Conservation (phyloP, 2,888 invertebrate species). For the Ametastegia equiseti region DNA sequence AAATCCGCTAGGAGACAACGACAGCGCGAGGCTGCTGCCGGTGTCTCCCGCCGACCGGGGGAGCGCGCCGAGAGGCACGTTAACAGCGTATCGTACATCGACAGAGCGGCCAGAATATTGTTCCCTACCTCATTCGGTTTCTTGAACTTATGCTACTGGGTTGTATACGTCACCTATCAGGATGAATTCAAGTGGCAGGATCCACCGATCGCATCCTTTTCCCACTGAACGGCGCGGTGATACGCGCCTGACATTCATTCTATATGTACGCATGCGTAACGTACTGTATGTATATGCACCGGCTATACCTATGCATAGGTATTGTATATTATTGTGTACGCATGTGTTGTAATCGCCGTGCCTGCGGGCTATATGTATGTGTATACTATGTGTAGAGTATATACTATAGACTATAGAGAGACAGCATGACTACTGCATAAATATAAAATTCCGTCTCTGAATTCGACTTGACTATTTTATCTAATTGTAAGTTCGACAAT, state of each 20-base stretch:
- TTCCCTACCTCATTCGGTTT: constrained; percentile 92
- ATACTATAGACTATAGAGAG: too few species aligned
- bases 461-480: too few species aligned
- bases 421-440: too few species aligned
- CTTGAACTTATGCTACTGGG: constrained; percentile 94
- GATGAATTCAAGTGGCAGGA: constrained; percentile 87
- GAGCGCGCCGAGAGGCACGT: constrained; percentile 81
- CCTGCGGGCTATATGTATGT: too few species aligned
- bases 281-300: too few species aligned
- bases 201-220: constrained; percentile 80
- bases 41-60: constrained; percentile 69
- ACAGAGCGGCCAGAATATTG: constrained; percentile 87
- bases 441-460: too few species aligned
- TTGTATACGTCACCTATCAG: constrained; percentile 88
- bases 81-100: constrained; percentile 92
- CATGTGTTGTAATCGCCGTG: too few species aligned
- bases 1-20: constrained; percentile 79
- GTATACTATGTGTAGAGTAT: too few species aligned
- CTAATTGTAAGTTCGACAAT: too few species aligned
- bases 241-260: neutral
- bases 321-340: too few species aligned
- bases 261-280: too few species aligned
- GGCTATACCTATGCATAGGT: too few species aligned
- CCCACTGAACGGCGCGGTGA: constrained; percentile 73
- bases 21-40: constrained; percentile 83